These are phyloP conservation scores for Smithornis capensis DNA, from an alignment of 2,113 vertebrate species.

Conservation along the genomic window DNA sequence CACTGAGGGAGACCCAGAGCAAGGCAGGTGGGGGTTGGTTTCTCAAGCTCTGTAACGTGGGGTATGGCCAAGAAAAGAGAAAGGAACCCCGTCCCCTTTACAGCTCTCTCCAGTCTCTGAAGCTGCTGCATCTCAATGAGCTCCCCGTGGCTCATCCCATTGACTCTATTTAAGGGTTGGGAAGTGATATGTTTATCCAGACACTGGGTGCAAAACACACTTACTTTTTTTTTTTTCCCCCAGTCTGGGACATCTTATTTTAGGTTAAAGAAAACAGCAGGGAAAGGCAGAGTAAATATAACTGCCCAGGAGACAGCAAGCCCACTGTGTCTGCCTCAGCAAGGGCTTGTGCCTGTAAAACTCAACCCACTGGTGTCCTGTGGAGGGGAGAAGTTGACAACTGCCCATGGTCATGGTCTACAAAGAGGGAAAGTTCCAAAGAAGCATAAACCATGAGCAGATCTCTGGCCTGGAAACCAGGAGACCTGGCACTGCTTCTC, in stretches of 20 bases:
- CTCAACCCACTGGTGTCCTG: rapidly evolving
- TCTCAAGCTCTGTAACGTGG: not conserved
- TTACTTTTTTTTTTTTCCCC: not conserved
- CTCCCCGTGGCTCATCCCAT: not conserved
- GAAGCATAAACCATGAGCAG: not conserved
- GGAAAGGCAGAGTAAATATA: constrained; percentile 36
- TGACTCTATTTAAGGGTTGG: not conserved
- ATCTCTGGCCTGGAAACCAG: not conserved
- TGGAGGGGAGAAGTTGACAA: not conserved
- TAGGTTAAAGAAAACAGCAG: constrained; percentile 26
- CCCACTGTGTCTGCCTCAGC: not conserved
- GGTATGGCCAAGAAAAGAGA: not conserved
- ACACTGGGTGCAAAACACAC: not conserved
- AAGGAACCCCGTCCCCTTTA: not conserved
- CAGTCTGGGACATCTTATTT: constrained; percentile 23
- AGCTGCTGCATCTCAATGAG: not conserved
- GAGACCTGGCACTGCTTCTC: not conserved
- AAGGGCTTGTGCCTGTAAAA: not conserved
- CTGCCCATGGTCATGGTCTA: not conserved
- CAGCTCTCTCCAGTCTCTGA: not conserved
- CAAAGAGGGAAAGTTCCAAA: not conserved
- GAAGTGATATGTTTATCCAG: constrained; percentile 37
- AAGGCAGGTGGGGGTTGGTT: not conserved
- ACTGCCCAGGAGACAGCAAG: not conserved
- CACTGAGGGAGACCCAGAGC: not conserved